Conservation (phyloP, 92 coral and sea anemone genomes). For the Actinernus sp. region DNA sequence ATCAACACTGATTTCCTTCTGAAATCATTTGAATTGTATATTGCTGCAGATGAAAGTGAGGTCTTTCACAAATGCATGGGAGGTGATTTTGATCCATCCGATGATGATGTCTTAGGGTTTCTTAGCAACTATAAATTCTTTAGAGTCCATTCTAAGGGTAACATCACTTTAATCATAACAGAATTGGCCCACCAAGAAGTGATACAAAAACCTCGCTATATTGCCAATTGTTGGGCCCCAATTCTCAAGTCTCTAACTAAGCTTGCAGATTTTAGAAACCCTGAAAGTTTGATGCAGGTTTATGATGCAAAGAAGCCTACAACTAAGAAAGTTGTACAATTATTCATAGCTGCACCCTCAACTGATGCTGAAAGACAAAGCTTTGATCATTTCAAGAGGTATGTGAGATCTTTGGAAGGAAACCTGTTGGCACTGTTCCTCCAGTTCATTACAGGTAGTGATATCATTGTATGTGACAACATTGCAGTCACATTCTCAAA, state of each 20-base stretch:
- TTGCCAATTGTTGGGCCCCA: conserved; percentile 33
- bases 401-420: conserved; percentile 28
- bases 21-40: conserved; percentile 32
- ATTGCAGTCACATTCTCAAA: conserved; percentile 30
- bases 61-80: conserved; percentile 21
- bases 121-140: conserved; percentile 38
- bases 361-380: conserved; percentile 38
- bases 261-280: conserved; percentile 5
- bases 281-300: conserved; percentile 20
- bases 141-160: conserved; percentile 15
- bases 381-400: conserved; percentile 45
- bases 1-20: conserved; percentile 13
- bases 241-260: conserved; percentile 24
- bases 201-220: conserved; percentile 33
- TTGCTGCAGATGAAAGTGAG: conserved; percentile 37
- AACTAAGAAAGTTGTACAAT: conserved; percentile 23
- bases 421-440: conserved; percentile 23
- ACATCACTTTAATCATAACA: neutral
- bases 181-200: conserved; percentile 50
- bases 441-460: conserved; percentile 56
- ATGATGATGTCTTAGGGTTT: conserved; percentile 42
- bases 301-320: conserved; percentile 25
- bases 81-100: conserved; percentile 31
- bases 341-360: neutral
- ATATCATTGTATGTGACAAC: conserved; percentile 42